Evolutionary conservation across 2,113 vertebrate genomes (phyloP).

Genomic region (Solea solea): DNA sequence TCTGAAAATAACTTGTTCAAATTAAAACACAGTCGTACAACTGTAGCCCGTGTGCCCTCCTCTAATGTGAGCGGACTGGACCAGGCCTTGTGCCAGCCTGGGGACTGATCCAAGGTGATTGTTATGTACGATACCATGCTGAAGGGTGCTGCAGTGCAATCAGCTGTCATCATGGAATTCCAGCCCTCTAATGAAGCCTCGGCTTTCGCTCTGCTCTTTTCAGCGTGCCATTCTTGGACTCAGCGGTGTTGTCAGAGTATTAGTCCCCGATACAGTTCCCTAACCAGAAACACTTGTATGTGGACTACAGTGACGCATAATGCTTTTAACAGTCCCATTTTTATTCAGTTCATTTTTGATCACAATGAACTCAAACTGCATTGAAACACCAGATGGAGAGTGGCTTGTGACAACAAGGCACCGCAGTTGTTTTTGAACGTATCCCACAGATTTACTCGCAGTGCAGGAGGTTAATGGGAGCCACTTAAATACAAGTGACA

Average conservation of each 20-base stretch:
- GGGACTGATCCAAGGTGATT: slow-evolving; percentile 49
- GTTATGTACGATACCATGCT: slow-evolving; percentile 41
- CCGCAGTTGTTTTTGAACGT: neutral
- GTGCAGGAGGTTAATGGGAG: no score
- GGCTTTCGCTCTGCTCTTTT: slow-evolving; percentile 42
- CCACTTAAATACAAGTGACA: neutral
- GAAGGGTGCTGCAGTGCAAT: slow-evolving; percentile 44
- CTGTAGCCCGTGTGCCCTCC: neutral
- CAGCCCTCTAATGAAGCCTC: slow-evolving; percentile 46
- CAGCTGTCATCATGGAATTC: slow-evolving; percentile 57
- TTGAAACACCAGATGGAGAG: neutral
- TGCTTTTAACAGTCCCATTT: slow-evolving; percentile 13
- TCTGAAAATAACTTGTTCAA: no score
- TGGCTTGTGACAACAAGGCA: neutral
- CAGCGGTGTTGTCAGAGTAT: slow-evolving; percentile 23
- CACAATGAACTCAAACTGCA: slow-evolving; percentile 23
- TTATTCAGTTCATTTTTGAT: slow-evolving; percentile 4
- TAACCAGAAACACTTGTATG: slow-evolving; percentile 25
- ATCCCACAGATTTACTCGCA: neutral
- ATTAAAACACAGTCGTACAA: no score
- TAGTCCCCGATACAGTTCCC: slow-evolving; percentile 21
- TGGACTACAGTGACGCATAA: slow-evolving; percentile 27
- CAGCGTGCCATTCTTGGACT: slow-evolving; percentile 15
- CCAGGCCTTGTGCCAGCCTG: slow-evolving; percentile 40
- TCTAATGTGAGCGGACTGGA: neutral